These are phyloP conservation scores for Ailurus styani DNA, from an alignment of 2,113 vertebrate species.

Conservation along the genomic window DNA sequence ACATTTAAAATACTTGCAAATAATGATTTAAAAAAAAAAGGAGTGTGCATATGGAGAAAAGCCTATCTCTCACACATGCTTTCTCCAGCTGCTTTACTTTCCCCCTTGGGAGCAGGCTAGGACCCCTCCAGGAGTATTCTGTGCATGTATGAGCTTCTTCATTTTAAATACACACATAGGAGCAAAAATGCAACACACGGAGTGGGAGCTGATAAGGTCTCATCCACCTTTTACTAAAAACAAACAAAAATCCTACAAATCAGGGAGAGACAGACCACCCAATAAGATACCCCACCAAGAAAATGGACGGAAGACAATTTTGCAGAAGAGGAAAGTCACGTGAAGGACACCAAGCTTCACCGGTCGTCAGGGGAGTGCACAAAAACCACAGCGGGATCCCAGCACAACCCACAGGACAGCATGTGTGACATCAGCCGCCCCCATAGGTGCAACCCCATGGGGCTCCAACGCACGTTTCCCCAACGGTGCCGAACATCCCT, in stretches of 20 bases:
- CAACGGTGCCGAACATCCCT: background rate
- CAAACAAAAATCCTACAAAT: background rate
- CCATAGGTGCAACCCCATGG: rapidly evolving
- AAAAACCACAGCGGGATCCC: rapidly evolving
- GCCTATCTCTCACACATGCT: background rate
- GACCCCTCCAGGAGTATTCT: background rate
- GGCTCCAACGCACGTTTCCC: rapidly evolving
- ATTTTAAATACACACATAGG: background rate
- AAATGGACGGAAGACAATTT: background rate
- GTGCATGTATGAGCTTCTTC: background rate
- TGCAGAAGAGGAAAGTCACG: background rate
- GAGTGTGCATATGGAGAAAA: background rate
- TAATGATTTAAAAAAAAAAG: background rate
- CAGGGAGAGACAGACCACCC: background rate
- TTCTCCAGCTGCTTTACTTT: rapidly evolving
- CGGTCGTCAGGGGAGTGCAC: rapidly evolving
- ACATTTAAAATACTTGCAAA: background rate
- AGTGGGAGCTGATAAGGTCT: background rate
- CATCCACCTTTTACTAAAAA: background rate
- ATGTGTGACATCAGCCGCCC: background rate
- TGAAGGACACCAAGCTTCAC: no score
- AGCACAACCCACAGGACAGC: rapidly evolving
- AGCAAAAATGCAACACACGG: background rate
- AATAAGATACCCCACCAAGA: background rate
- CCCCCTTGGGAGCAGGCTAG: background rate